Evolutionary conservation across 1,140 invertebrate genomes (phyloP).

Genomic region (Helicoverpa zea): DNA sequence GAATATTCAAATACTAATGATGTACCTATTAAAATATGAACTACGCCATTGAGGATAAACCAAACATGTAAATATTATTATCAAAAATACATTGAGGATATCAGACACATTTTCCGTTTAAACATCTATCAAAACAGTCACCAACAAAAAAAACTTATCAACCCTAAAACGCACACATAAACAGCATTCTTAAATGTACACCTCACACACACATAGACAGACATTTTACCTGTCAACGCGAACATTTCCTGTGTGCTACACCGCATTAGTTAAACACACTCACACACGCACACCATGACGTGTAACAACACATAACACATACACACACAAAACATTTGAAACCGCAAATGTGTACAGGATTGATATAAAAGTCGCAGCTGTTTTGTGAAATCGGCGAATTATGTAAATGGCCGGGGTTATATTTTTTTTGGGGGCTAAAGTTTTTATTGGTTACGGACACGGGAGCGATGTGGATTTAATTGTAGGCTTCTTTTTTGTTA

Average conservation of each 20-base stretch:
- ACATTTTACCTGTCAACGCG: slow-evolving; percentile 49
- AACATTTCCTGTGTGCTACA: slow-evolving; percentile 43
- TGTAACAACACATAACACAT: slow-evolving; percentile 2
- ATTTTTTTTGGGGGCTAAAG: slow-evolving; percentile 9
- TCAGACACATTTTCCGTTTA: slow-evolving; percentile 14
- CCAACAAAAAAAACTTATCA: slow-evolving; percentile 30
- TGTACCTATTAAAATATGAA: too few relatives aligned
- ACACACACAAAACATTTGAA: slow-evolving; percentile 40
- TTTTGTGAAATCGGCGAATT: slow-evolving; percentile 47
- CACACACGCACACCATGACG: slow-evolving; percentile 2
- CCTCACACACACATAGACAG: slow-evolving; percentile 30
- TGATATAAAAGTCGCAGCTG: slow-evolving; percentile 49
- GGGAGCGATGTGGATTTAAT: slow-evolving; percentile 32
- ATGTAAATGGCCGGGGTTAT: slow-evolving; percentile 33
- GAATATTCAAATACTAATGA: too few relatives aligned
- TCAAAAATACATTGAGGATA: not conserved
- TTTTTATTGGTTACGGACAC: slow-evolving; percentile 39
- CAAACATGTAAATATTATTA: not conserved
- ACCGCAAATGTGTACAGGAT: slow-evolving; percentile 48
- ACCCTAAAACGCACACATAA: slow-evolving; percentile 19
- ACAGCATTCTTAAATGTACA: slow-evolving; percentile 25
- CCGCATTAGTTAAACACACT: slow-evolving; percentile 41
- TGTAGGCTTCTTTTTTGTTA: slow-evolving; percentile 39
- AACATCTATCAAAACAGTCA: not conserved
- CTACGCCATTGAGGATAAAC: too few relatives aligned